Base-by-base conservation (phyloP, 2,113 vertebrate species). In the Albula glossodonta region DNA sequence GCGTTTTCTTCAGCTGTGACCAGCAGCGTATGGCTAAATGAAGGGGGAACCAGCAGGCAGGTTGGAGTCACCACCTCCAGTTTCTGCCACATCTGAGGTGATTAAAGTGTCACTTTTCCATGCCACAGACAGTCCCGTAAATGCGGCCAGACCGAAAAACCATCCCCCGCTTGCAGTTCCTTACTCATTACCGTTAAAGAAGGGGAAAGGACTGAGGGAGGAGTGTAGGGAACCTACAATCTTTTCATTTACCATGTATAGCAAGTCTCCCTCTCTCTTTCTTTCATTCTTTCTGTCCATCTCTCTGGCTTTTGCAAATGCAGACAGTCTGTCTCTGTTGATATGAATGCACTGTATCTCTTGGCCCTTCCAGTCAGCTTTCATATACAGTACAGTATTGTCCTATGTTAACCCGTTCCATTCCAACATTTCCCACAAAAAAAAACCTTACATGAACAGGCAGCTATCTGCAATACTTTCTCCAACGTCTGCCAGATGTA, bases 31-130 rank as follows among this genome's bases (percentile, higher is more conserved):
- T 84, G 88, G 84, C 80, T 83, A 86, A 83, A 83, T 78, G 78
- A 82, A 57, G 57, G 80, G 66, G 86, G 63, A 70, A 82, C 85
- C 88, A 9, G 80, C 51, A 81, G 17, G 49, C 1, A 51, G 15
- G 8, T 22, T 52, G 80, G 8, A 77, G 87, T 50, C 53, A 87
- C 85, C 85, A 87, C 83, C 51, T 89, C 87, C 85, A 90, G 84
- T 90, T 89, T 88, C 85, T 88, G 87, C 89, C 90, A 85, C 91
- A 88, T 93, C 91, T 90, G 88, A 91, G 90, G 88, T 93, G 91
- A 93, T 92, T 93, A 91, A 92, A 90, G 79, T 92, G 91, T 93
- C 89, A 66, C 90, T 85, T 90, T 91, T 87, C 90, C 89, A 91
- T 85, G 86, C 81, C 88, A 89, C 50, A 2, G 57, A 84, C 88